Evolutionary conservation across 92 coral and sea anemone genomes (phyloP), one percentile per base, ranked within the genome.

Genomic region (Porites lobata): DNA sequence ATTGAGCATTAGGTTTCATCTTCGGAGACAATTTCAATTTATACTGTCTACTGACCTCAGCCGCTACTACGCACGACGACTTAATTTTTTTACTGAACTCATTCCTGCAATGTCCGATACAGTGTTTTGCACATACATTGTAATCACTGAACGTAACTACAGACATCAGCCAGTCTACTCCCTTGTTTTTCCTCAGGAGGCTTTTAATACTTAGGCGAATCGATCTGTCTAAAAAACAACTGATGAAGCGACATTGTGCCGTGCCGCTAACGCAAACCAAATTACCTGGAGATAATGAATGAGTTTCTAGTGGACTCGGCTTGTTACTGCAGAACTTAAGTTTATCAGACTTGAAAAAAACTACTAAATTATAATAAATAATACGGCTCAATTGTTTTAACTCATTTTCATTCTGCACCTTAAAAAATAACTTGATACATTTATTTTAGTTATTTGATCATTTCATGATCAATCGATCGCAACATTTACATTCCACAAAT

Each of bases 111-210:
- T 67, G 5, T 67, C 72, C 21, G 72, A 67, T 67, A 67, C 26
- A 24, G 3, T 29, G 72, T 67, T 67, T 67, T 67, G 72, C 72
- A 38, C 47, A 38, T 38, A 67, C 72, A 67, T 67, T 67, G 38
- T 67, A 67, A 67, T 67, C 72, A 67, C 72, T 67, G 72, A 71
- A 71, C 47, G 52, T 71, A 29, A 71, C 51, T 71, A 21, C 76
- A 71, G 76, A 71, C 76, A 70, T 70, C 32, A 70, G 76, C 76
- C 76, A 32, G 38, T 70, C 22, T 70, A 29, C 76, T 70, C 76
- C 76, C 76, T 70, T 70, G 56, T 70, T 70, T 70, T 70, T 70
- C 76, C 22, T 70, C 50, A 71, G 76, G 56, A 71, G 76, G 76
- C 47, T 38, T 4, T 4, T 38, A 38, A 38, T 38, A 38, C 76